Evolutionary conservation across 2,113 vertebrate species (phyloP).

Genomic region (Scortum barcoo): DNA sequence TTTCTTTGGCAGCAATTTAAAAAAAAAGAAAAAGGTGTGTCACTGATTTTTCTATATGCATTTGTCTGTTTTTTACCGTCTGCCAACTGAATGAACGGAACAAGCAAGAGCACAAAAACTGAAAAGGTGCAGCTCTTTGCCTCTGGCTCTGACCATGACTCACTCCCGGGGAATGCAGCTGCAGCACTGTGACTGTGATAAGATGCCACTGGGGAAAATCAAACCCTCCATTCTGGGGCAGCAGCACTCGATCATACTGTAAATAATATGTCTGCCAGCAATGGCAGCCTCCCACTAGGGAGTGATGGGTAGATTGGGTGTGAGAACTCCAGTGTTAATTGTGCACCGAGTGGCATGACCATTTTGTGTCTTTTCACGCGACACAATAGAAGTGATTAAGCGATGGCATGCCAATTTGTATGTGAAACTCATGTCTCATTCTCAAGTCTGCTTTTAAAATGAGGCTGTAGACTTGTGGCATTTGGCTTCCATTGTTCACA

Average conservation of each 20-base stretch:
- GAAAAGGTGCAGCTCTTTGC: slow-evolving; percentile 70
- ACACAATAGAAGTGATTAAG: slow-evolving; percentile 66
- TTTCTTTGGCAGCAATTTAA: slow-evolving; percentile 25
- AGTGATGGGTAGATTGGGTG: slow-evolving; percentile 59
- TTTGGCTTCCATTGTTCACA: slow-evolving; percentile 33
- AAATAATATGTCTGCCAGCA: slow-evolving; percentile 64
- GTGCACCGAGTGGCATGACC: slow-evolving; percentile 47
- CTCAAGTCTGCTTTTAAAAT: slow-evolving; percentile 23
- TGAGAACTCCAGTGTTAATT: slow-evolving; percentile 67
- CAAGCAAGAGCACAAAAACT: slow-evolving; percentile 35
- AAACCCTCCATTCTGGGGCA: slow-evolving; percentile 66
- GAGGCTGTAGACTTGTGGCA: slow-evolving; percentile 2
- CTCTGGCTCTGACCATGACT: slow-evolving; percentile 72
- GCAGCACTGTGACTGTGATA: slow-evolving; percentile 72
- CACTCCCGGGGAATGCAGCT: slow-evolving; percentile 78
- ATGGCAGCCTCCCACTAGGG: slow-evolving; percentile 48
- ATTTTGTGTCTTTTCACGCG: slow-evolving; percentile 60
- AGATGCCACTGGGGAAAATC: slow-evolving; percentile 77
- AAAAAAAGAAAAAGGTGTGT: slow-evolving; percentile 45
- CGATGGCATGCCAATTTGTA: slow-evolving; percentile 35
- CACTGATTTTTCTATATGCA: slow-evolving; percentile 20
- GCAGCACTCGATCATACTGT: slow-evolving; percentile 65
- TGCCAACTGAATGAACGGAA: slow-evolving; percentile 37
- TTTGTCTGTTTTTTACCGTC: slow-evolving; percentile 40
- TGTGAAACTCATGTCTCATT: slow-evolving; percentile 48